Base-by-base conservation (phyloP, 2,113 vertebrate species). In the Arvicanthis niloticus region DNA sequence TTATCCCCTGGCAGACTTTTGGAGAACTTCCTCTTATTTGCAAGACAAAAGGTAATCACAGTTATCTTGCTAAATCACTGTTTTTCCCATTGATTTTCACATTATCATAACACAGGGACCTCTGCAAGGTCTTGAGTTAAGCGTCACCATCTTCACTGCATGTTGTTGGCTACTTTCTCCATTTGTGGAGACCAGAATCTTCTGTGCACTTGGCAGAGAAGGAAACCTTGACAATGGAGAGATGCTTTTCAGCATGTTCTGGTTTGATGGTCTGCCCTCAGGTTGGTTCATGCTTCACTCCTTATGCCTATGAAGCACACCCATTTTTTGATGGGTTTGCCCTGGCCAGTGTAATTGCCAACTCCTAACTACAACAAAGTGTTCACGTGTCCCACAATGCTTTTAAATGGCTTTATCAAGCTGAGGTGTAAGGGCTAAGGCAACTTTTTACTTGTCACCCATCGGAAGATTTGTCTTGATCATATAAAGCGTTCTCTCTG, bases 41-140 rank as follows among this genome's bases (percentile, higher is more conserved):
- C 78, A 91, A 91, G 84, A 95, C 0, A 37, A 86, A 96, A 97
- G 90, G 58, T 97, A 96, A 92, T 96, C 62, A 90, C 13, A 75
- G 87, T 91, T 94, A 88, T 91, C 90, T 89, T 68, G 97, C 84
- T 93, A 58, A 97, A 95, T 56, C 29, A 72, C 89, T 12, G 21
- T 84, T 26, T 68, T 94, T 97, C 93, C 93, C 34, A 78, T 17
- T 45, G 88, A 91, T 96, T 94, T 90, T 72, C 85, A 90, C 75
- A 93, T 97, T 96, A 96, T 91, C 48, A 4, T 87, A 93, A 92
- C 81, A 93, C 53, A 94, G 70, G 51, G 58, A 42, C 22, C 88
- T 94, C 24, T 31, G 42, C 24, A 75, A 88, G 88, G 91, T 81
- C 6, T 24, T 45, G 68, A 89, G n/a, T 87, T 92, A 88, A 72